Base-by-base conservation (phyloP, 23 tunicate genomes). In the Oikopleura albicans region DNA sequence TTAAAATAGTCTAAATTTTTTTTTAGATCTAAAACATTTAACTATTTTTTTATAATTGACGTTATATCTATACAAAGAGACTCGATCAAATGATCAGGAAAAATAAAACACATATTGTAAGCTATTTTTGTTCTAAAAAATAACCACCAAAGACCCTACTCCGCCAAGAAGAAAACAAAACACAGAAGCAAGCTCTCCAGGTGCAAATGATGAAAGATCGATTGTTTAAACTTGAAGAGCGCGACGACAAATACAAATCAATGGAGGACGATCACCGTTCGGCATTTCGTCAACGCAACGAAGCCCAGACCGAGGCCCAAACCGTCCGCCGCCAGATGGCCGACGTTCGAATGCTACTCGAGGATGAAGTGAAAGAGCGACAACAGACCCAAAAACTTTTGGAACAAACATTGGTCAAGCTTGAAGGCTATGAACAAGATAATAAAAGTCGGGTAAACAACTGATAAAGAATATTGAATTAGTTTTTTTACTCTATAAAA, bases 181-280 rank as follows among this genome's bases (percentile, higher is more conserved):
- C 79, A 4, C 79, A 71, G 37, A 71, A 71, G 31, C 79, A 71
- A 37, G 33, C 79, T 2, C 79, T 71, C 4, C 79, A 71, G 37
- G 79, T 71, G 37, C 79, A 71, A 37, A 71, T 71, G 79, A 71
- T 71, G 79, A 71, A 71, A 37, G 79, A 71, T 29, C 28, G 79
- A 71, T 49, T 71, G 79, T 71, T 71, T 29, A 71, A 71, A 29
- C 79, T 71, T 29, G 79, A 71, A 37, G 79, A 71, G 31, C 33
- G 79, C 33, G 79, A 71, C 34, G 79, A 71, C 4, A 71, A 71
- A 71, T 71, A 27, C 79, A 71, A 71, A 71, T 12, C 27, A 2
- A 37, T 71, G 37, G 79, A 71, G 79, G 79, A 71, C 28, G 79
- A 71, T 2, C 79, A 22, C 37, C 27, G 35, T 2, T 2, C 4